Conservation (phyloP, 2,888 invertebrate species). For the Tenthredo scrophulariae region DNA sequence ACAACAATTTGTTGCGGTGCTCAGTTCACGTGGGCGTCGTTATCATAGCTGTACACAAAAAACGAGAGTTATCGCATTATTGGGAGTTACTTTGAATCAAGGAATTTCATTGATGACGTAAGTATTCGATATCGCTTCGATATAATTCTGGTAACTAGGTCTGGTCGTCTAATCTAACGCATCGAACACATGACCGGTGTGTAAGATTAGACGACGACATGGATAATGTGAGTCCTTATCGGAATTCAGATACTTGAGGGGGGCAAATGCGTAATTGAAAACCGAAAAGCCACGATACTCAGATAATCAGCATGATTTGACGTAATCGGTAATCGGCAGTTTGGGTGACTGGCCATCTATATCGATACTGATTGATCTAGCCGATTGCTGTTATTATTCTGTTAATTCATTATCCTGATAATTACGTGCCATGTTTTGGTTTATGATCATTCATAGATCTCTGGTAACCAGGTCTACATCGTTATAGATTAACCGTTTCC, state of each 20-base stretch:
- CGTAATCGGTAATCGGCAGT: neutral
- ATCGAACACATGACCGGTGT: neutral
- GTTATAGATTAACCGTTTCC: neutral
- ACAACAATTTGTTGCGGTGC: neutral
- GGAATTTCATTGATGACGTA: neutral
- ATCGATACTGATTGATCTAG: constrained; percentile 5
- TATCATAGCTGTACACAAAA: constrained; percentile 17
- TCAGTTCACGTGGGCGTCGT: neutral
- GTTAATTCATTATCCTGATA: neutral
- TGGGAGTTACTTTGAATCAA: neutral
- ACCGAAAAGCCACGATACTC: neutral
- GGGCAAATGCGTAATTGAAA: neutral
- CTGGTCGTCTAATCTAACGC: too few relatives aligned
- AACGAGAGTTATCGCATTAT: neutral
- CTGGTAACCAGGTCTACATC: neutral
- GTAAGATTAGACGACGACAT: neutral
- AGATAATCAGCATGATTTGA: neutral
- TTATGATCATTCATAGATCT: neutral
- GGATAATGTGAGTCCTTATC: constrained; percentile 11
- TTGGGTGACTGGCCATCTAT: neutral
- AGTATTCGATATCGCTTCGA: neutral
- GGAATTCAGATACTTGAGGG: neutral
- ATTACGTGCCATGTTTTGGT: neutral
- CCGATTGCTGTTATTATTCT: neutral
- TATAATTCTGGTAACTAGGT: neutral